A percentile compares a stretch with the other conserved stretches of the same genome.
Evolutionary conservation across 2,113 vertebrate genomes (phyloP).

Genomic region (Etheostoma cragini): DNA sequence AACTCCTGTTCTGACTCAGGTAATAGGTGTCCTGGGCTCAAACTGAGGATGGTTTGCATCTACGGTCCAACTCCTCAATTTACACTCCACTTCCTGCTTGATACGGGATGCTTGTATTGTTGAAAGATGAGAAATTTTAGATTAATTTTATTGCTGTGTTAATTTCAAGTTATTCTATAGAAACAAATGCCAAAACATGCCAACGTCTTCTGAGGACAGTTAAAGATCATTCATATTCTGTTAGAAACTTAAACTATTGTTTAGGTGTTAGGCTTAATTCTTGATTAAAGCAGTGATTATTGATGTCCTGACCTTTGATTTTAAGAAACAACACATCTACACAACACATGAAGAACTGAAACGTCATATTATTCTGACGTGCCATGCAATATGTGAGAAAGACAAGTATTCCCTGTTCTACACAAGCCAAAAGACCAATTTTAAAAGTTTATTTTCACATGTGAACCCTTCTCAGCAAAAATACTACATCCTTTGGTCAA

Average conservation of each 20-base stretch:
- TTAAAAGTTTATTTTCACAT: background rate
- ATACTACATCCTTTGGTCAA: background rate
- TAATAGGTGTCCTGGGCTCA: constrained; percentile 44
- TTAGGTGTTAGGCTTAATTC: background rate
- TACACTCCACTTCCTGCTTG: background rate
- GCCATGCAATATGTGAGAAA: constrained; percentile 1
- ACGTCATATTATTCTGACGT: background rate
- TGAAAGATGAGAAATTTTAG: background rate
- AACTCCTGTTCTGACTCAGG: constrained; percentile 51
- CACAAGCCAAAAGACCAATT: constrained; percentile 8
- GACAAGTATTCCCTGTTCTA: background rate
- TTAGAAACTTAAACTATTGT: background rate
- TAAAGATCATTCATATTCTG: background rate
- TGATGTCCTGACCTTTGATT: background rate
- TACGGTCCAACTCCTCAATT: background rate
- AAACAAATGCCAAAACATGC: background rate
- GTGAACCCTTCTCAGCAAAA: background rate
- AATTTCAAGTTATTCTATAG: background rate
- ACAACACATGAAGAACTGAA: background rate
- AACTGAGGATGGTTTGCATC: background rate
- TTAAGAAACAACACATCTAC: background rate
- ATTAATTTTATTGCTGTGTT: background rate
- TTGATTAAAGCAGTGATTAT: background rate
- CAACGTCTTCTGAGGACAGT: background rate
- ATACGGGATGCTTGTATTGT: background rate